These are phyloP conservation scores for Oceanodroma leucorhoa DNA, from an alignment of 2,797 vertebrate species.

Conservation along the genomic window DNA sequence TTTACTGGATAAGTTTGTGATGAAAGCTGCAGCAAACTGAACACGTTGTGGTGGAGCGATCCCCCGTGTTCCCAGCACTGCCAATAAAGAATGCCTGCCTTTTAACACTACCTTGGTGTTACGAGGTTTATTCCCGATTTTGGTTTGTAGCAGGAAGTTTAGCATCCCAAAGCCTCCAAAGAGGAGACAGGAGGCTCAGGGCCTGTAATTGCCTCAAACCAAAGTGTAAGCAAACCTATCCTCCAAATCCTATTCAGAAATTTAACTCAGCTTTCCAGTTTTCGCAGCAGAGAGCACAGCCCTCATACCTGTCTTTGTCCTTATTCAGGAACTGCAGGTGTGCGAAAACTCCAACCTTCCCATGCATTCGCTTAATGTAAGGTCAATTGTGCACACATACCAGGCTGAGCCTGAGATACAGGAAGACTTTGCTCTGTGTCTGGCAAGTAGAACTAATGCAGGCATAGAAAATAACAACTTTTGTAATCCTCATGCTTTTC, in stretches of 20 bases:
- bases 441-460: neutral
- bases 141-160: neutral
- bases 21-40: too few species aligned
- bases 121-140: too few species aligned
- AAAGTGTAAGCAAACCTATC: neutral
- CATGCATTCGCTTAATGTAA: neutral
- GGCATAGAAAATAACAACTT: neutral
- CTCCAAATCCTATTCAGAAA: neutral
- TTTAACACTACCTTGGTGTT: too few species aligned
- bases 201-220: neutral
- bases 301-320: neutral
- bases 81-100: too few species aligned
- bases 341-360: neutral
- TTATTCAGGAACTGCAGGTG: neutral
- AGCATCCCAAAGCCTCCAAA: neutral
- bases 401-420: neutral
- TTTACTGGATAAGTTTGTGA: too few species aligned
- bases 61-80: too few species aligned
- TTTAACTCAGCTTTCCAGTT: neutral
- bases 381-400: fast-evolving
- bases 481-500: neutral
- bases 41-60: too few species aligned
- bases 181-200: neutral
- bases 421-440: neutral
- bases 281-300: neutral